phyloP scores from a whole-genome alignment of 2,888 invertebrate species.

The Phortica magna region DNA sequence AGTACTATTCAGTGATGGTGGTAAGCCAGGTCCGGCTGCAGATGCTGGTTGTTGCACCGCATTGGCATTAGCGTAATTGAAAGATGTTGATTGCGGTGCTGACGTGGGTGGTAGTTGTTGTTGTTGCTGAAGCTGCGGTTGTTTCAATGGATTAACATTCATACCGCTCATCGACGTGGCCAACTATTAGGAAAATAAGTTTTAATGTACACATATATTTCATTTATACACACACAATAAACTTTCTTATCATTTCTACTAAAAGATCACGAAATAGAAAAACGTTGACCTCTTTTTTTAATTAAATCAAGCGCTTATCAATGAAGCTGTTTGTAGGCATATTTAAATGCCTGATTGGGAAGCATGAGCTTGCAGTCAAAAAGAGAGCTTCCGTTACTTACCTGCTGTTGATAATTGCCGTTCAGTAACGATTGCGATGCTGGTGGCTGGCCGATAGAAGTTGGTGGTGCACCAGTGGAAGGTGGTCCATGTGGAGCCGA shows the following conservation, averaged over 20 bases:
- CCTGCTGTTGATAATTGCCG: constrained; percentile 77
- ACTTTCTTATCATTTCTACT: constrained; percentile 8
- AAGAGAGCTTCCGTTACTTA: constrained; percentile 45
- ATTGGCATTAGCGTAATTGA: constrained; percentile 59
- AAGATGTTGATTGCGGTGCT: constrained; percentile 45
- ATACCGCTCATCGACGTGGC: constrained; percentile 73
- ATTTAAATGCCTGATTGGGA: neutral
- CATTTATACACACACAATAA: neutral
- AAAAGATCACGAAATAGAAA: constrained; percentile 1
- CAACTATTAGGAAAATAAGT: constrained; percentile 56
- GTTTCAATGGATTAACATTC: constrained; percentile 69
- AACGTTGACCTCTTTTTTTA: constrained; percentile 30
- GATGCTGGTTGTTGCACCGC: constrained; percentile 49
- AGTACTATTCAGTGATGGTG: constrained; percentile 26
- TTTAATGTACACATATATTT: constrained; percentile 3
- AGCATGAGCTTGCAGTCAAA: neutral
- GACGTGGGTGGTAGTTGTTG: constrained; percentile 45
- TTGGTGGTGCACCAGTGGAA: constrained; percentile 52
- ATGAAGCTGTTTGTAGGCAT: neutral
- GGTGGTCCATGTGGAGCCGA: constrained; percentile 60
- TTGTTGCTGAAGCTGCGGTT: constrained; percentile 39
- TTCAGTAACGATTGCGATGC: constrained; percentile 68
- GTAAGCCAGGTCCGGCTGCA: constrained; percentile 32
- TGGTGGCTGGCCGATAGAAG: constrained; percentile 37
- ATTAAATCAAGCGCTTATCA: constrained; percentile 30